Evolutionary conservation across 2,113 vertebrate species (phyloP).

Genomic region (Psilopogon haemacephalus): DNA sequence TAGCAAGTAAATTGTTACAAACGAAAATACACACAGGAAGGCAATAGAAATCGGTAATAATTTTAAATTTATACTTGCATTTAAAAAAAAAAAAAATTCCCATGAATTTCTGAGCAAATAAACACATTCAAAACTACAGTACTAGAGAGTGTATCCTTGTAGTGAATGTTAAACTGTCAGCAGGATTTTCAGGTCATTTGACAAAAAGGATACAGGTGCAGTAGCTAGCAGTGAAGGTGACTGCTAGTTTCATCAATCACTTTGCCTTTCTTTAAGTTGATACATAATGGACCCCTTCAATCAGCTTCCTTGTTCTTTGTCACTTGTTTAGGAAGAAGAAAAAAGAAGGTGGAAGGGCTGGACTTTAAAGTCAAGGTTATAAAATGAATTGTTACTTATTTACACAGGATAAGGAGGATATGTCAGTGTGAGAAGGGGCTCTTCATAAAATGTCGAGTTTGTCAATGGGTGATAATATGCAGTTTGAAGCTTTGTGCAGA

Average conservation of each 20-base stretch:
- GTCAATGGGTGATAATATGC: constrained; percentile 85
- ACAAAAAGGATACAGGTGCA: constrained; percentile 95
- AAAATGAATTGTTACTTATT: constrained; percentile 88
- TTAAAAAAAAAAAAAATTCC: constrained; percentile 7
- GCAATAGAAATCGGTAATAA: constrained; percentile 9
- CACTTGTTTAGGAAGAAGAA: constrained; percentile 84
- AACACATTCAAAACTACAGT: constrained; percentile 74
- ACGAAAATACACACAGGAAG: background rate
- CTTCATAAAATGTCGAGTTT: constrained; percentile 79
- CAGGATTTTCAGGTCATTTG: constrained; percentile 99
- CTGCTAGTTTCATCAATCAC: constrained; percentile 98
- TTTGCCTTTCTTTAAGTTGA: constrained; percentile 98
- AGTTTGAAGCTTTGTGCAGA: constrained; percentile 75
- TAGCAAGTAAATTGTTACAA: background rate
- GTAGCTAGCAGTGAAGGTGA: constrained; percentile 97
- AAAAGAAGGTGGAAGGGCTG: constrained; percentile 69
- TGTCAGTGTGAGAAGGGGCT: constrained; percentile 60
- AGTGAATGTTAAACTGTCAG: constrained; percentile 94
- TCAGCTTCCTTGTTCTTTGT: constrained; percentile 94
- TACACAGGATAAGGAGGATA: constrained; percentile 78
- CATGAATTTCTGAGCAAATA: constrained; percentile 70
- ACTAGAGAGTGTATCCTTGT: constrained; percentile 75
- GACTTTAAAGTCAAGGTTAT: constrained; percentile 93
- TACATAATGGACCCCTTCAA: constrained; percentile 99
- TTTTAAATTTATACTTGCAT: constrained; percentile 10